Conservation (phyloP, 2,113 vertebrate genomes). For the Girardinichthys multiradiatus region DNA sequence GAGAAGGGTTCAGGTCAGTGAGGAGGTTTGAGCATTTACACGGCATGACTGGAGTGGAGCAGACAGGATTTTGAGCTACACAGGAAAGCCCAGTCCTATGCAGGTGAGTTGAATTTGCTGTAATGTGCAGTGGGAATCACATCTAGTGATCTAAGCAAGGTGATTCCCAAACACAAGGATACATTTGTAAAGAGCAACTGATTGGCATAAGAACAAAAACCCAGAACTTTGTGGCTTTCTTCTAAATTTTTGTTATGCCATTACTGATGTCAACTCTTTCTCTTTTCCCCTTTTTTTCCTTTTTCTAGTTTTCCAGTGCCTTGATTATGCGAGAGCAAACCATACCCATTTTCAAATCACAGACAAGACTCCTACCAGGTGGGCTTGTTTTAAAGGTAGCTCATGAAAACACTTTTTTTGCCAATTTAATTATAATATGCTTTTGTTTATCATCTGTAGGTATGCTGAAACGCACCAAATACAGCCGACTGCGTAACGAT, state of each 20-base stretch:
- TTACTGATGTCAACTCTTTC: not conserved
- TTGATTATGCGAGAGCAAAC: constrained; percentile 87
- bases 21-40: constrained; percentile 34
- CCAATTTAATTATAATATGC: not conserved
- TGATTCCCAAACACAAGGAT: not conserved
- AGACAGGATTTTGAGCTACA: constrained; percentile 35
- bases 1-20: constrained; percentile 33
- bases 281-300: not conserved
- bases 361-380: constrained; percentile 79
- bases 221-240: constrained; percentile 5
- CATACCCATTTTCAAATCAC: constrained; percentile 76
- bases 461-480: constrained; percentile 95
- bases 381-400: not conserved
- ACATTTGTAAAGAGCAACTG: not conserved
- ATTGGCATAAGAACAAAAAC: not conserved
- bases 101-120: constrained; percentile 59
- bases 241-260: not conserved
- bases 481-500: constrained; percentile 92
- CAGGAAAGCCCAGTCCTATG: constrained; percentile 42
- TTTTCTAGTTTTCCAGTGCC: constrained; percentile 18
- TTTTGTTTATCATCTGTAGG: constrained; percentile 63
- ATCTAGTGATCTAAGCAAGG: constrained; percentile 1
- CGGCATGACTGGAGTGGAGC: constrained; percentile 29
- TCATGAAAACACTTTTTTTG: not conserved
- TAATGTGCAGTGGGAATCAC: not conserved